Evolutionary conservation across 2,888 invertebrate genomes (phyloP).

Genomic region (Apotomis betuletana): DNA sequence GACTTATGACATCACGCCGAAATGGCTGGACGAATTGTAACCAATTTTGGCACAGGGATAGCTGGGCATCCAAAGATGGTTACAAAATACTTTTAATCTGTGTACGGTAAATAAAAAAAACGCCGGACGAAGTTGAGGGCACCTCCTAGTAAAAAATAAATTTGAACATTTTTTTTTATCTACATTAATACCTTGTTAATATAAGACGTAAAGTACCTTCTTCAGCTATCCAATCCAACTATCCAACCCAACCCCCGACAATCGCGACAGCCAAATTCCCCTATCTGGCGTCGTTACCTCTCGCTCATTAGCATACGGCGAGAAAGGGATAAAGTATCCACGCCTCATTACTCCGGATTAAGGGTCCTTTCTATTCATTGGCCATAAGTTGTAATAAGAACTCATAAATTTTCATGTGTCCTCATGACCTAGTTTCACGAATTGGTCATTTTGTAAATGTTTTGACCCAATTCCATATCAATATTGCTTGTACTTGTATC

Average conservation of each 20-base stretch:
- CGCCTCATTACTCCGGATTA: constrained; percentile 24
- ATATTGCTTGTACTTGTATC: background rate
- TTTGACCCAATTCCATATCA: constrained; percentile 17
- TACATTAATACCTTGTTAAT: background rate
- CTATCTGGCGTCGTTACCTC: constrained; percentile 18
- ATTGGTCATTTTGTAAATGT: constrained; percentile 27
- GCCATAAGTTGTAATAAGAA: constrained; percentile 32
- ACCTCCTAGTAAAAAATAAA: too few relatives aligned
- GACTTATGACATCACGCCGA: too few relatives aligned
- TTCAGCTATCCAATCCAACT: background rate
- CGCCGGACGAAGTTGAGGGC: too few relatives aligned
- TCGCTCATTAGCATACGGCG: constrained; percentile 23
- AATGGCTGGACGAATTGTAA: too few relatives aligned
- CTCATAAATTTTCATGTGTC: constrained; percentile 32
- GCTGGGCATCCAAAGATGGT: too few relatives aligned
- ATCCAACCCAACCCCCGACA: background rate
- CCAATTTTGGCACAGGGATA: too few relatives aligned
- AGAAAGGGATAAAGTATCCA: constrained; percentile 23
- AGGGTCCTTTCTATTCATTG: constrained; percentile 31
- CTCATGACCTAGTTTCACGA: constrained; percentile 26
- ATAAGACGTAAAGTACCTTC: background rate
- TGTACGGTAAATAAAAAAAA: too few relatives aligned
- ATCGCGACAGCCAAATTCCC: background rate
- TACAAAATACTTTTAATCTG: too few relatives aligned
- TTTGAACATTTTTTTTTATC: too few relatives aligned